phyloP scores from a whole-genome alignment of 1,140 invertebrate species.

The Formica selysi region DNA sequence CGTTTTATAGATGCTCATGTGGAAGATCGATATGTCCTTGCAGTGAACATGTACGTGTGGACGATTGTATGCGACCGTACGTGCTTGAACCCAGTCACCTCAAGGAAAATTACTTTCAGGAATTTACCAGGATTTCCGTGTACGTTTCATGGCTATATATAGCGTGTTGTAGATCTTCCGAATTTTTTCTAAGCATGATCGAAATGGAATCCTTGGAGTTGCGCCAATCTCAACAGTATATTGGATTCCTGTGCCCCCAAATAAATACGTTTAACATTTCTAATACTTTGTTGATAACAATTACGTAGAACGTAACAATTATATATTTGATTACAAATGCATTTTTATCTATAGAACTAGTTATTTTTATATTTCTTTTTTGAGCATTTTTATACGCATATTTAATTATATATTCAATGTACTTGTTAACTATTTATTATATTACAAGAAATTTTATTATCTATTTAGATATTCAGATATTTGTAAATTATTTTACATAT shows the following conservation, averaged over 20 bases:
- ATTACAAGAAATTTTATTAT: background rate
- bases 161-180: slow-evolving; percentile 13
- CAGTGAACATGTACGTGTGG: slow-evolving; percentile 21
- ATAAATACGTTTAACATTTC: slow-evolving; percentile 24
- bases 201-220: slow-evolving; percentile 25
- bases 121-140: slow-evolving; percentile 55
- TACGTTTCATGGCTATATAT: slow-evolving; percentile 46
- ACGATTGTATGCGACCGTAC: slow-evolving; percentile 52
- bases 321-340: background rate
- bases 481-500: background rate
- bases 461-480: background rate
- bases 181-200: slow-evolving; percentile 42
- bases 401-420: background rate
- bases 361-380: background rate
- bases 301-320: background rate
- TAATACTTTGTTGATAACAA: background rate
- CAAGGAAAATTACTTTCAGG: slow-evolving; percentile 53
- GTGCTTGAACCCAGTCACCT: slow-evolving; percentile 51
- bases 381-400: background rate
- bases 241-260: background rate
- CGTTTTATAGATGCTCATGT: slow-evolving; percentile 22
- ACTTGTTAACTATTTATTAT: background rate
- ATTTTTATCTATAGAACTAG: background rate
- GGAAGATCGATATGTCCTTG: slow-evolving; percentile 30
- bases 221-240: background rate